Evolutionary conservation across 2,888 invertebrate genomes (phyloP).

Genomic region (Antheraea assamensis): DNA sequence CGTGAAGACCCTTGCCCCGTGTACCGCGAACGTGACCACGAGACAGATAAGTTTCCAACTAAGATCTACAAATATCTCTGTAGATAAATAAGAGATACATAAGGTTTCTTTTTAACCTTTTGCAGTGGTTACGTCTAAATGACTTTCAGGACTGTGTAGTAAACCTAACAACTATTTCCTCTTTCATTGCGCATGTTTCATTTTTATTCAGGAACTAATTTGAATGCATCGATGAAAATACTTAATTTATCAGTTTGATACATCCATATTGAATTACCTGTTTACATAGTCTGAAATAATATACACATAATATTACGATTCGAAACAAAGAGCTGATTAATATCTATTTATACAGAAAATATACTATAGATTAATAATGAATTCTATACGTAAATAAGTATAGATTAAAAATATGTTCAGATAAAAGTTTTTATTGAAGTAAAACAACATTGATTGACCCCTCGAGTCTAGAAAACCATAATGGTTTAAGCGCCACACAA

Average conservation of each 20-base stretch:
- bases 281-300: too few species aligned
- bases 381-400: not conserved
- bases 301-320: too few species aligned
- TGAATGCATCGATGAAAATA: too few species aligned
- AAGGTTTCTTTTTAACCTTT: not conserved
- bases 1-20: conserved; percentile 42
- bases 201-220: too few species aligned
- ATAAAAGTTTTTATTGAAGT: not conserved
- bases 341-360: too few species aligned
- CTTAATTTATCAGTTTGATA: too few species aligned
- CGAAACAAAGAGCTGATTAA: too few species aligned
- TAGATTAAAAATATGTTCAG: not conserved
- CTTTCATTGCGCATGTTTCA: not conserved
- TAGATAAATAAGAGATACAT: not conserved
- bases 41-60: conserved; percentile 47
- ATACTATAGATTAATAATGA: too few species aligned
- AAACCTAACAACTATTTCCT: not conserved
- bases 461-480: too few species aligned
- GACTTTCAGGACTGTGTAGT: not conserved
- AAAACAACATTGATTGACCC: too few species aligned
- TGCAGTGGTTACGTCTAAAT: not conserved
- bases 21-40: conserved; percentile 37
- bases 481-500: too few species aligned
- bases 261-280: too few species aligned
- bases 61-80: not conserved